A percentile compares a stretch with the other conserved stretches of the same genome.
Conservation (phyloP, 92 coral and sea anemone genomes). For the Palythoa heliodiscus region DNA sequence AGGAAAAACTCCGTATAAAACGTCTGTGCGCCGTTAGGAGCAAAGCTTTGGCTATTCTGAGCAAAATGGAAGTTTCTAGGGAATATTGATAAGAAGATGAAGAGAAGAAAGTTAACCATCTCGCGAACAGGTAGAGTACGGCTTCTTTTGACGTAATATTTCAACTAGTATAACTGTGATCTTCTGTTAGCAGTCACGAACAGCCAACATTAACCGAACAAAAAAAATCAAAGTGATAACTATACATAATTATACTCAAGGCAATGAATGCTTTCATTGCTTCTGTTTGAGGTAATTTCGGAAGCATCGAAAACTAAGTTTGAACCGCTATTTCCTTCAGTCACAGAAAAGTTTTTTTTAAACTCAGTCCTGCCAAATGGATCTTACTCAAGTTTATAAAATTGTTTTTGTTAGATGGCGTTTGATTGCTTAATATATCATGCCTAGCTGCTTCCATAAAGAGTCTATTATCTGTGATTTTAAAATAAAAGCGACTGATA, state of each 20-base stretch:
- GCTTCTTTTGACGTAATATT: conserved; percentile 8
- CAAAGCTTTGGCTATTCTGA: neutral
- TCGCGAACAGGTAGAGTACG: conserved; percentile 39
- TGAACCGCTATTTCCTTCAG: neutral
- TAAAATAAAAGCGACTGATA: neutral
- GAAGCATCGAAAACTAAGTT: neutral
- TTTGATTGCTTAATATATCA: neutral
- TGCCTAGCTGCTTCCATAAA: neutral
- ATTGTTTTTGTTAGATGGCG: neutral
- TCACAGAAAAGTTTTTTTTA: neutral
- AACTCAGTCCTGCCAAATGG: neutral
- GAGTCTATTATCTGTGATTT: neutral
- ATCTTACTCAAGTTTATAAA: neutral
- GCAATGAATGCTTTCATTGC: neutral
- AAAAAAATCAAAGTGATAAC: neutral
- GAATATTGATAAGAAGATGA: conserved; percentile 7
- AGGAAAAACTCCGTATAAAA: neutral
- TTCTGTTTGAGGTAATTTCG: neutral
- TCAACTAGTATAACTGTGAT: neutral
- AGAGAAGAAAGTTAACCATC: conserved; percentile 38
- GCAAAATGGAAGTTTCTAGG: neutral
- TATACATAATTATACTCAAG: no score
- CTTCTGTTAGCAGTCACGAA: neutral
- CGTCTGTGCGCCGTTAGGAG: neutral
- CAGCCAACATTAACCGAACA: neutral